Evolutionary conservation across 2,113 vertebrate species (phyloP).

Genomic region (Neogale vison): DNA sequence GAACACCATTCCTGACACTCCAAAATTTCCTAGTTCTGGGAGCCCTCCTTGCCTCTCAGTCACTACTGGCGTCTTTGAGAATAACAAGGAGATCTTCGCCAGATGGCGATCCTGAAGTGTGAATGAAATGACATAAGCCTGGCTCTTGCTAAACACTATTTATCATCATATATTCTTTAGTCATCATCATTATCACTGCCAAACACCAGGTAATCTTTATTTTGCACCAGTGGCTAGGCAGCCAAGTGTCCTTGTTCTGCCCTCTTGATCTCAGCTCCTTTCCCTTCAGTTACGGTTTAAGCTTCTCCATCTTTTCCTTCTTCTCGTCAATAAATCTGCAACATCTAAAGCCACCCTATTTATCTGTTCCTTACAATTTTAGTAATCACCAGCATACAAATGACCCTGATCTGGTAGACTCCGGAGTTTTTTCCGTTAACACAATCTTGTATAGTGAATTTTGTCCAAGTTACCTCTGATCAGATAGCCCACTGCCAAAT

Average conservation of each 20-base stretch:
- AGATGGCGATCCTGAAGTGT: not conserved
- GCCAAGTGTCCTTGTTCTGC: constrained; percentile 12
- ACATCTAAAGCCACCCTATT: not conserved
- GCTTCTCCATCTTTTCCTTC: not conserved
- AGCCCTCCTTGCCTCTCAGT: not conserved
- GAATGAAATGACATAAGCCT: not conserved
- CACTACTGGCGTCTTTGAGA: not conserved
- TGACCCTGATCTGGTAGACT: not conserved
- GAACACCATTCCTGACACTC: not conserved
- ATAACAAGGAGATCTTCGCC: not conserved
- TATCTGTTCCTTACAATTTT: not conserved
- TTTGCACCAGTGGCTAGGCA: not conserved
- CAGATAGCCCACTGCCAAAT: not conserved
- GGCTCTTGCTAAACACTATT: not conserved
- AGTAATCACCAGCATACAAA: not conserved
- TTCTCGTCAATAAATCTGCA: not conserved
- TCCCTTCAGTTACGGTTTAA: not conserved
- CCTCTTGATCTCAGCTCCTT: not conserved
- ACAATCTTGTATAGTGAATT: not conserved
- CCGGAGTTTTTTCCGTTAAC: not conserved
- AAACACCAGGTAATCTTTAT: not conserved
- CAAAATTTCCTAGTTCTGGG: not conserved
- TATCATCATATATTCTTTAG: not conserved
- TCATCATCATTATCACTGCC: not conserved
- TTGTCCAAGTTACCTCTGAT: not conserved